Conservation (phyloP, 2,113 vertebrate species). For the Cyprinodon variegatus region DNA sequence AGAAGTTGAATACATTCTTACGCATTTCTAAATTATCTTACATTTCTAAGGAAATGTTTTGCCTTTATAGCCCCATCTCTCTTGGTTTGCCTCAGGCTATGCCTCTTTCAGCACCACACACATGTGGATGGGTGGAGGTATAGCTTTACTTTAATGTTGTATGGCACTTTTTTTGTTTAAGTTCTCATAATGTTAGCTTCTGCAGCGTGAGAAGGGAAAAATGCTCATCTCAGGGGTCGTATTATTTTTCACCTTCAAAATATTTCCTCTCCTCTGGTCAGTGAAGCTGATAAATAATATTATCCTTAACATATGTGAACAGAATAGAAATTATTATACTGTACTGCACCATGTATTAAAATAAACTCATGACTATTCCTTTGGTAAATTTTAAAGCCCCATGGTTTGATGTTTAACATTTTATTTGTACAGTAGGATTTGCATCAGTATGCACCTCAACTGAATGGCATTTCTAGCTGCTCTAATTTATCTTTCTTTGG, state of each 20-base stretch:
- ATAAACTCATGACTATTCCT: constrained; percentile 15
- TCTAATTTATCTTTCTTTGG: constrained; percentile 30
- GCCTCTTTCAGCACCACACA: constrained; percentile 23
- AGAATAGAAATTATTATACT: constrained; percentile 53
- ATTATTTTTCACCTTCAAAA: constrained; percentile 53
- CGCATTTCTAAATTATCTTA: constrained; percentile 13
- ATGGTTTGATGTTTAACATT: constrained; percentile 2
- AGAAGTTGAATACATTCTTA: constrained; percentile 1
- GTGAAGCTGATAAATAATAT: constrained; percentile 54
- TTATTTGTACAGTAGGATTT: constrained; percentile 8
- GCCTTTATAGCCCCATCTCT: constrained; percentile 46
- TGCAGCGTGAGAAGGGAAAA: constrained; percentile 22
- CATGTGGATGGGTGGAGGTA: constrained; percentile 40
- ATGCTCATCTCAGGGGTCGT: constrained; percentile 52
- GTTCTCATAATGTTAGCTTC: constrained; percentile 47
- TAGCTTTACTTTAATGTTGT: constrained; percentile 40
- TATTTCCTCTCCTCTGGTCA: constrained; percentile 60
- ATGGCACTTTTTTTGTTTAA: constrained; percentile 9
- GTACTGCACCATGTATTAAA: constrained; percentile 9
- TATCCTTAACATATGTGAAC: constrained; percentile 44
- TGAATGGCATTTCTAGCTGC: constrained; percentile 7
- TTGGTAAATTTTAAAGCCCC: not conserved
- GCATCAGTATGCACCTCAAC: constrained; percentile 10
- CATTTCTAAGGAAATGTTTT: constrained; percentile 22
- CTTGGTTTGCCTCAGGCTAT: constrained; percentile 30